Conservation (phyloP, 2,888 invertebrate genomes). For the Heliconius aoede region DNA sequence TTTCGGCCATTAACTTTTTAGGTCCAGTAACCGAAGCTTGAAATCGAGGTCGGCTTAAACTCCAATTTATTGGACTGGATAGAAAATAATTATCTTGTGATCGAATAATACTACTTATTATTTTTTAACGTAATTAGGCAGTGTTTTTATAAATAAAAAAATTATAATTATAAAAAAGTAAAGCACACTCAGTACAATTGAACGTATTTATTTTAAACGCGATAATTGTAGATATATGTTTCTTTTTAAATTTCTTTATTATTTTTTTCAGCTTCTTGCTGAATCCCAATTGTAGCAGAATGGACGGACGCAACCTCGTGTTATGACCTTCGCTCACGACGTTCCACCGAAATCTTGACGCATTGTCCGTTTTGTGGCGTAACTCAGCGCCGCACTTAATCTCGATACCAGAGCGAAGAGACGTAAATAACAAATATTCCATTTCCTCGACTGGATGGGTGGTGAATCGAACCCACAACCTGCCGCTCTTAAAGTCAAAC, state of each 20-base stretch:
- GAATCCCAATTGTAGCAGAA: too few relatives aligned
- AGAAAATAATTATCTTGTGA: slow-evolving; percentile 1
- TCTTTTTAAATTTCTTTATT: background rate
- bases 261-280: too few relatives aligned
- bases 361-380: background rate
- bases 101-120: background rate
- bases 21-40: slow-evolving; percentile 10
- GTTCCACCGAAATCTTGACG: too few relatives aligned
- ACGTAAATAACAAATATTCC: too few relatives aligned
- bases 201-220: background rate
- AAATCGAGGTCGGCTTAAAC: background rate
- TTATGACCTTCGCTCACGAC: too few relatives aligned
- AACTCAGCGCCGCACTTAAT: too few relatives aligned
- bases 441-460: too few relatives aligned
- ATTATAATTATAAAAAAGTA: background rate
- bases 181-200: background rate
- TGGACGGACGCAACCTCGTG: too few relatives aligned
- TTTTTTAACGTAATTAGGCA: background rate
- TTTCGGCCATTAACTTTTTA: slow-evolving; percentile 11
- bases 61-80: background rate
- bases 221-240: background rate
- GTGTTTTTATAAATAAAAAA: background rate
- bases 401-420: too few relatives aligned
- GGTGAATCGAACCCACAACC: too few relatives aligned
- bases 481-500: too few relatives aligned